Percentiles rank a stretch among this genome's conserved stretches.
These are phyloP conservation scores for Sipha maydis DNA, from an alignment of 2,888 invertebrate species.

Conservation along the genomic window DNA sequence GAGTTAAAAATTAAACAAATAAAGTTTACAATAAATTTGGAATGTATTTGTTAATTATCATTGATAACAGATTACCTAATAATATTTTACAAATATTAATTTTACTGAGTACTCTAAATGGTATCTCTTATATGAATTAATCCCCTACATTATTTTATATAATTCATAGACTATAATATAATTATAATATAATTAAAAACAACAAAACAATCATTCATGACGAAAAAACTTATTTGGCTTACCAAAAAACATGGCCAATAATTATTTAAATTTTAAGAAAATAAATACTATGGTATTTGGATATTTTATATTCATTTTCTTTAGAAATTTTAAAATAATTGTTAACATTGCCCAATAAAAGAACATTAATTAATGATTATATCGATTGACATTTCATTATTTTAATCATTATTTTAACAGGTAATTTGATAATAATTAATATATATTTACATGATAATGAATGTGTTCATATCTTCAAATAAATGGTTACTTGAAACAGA, in stretches of 20 bases:
- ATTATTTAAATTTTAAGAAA: conserved; percentile 45
- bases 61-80: conserved; percentile 61
- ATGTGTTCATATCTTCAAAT: conserved; percentile 36
- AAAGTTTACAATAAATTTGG: conserved; percentile 59
- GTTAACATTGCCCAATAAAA: background rate
- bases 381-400: background rate
- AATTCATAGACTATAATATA: conserved; percentile 62
- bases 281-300: conserved; percentile 42
- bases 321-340: conserved; percentile 19
- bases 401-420: background rate
- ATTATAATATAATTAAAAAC: conserved; percentile 60
- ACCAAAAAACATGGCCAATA: conserved; percentile 49
- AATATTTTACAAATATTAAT: conserved; percentile 62
- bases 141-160: conserved; percentile 57
- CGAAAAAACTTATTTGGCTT: conserved; percentile 32
- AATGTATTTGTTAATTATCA: conserved; percentile 62
- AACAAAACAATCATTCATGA: conserved; percentile 59
- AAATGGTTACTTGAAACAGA: conserved; percentile 25
- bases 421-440: conserved; percentile 45
- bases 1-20: conserved; percentile 21
- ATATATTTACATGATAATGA: conserved; percentile 51
- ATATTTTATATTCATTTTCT: background rate
- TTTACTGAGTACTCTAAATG: conserved; percentile 55
- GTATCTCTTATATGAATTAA: conserved; percentile 51
- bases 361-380: background rate